Evolutionary conservation across 2,888 invertebrate species (phyloP).

Genomic region (Limenitis camilla): DNA sequence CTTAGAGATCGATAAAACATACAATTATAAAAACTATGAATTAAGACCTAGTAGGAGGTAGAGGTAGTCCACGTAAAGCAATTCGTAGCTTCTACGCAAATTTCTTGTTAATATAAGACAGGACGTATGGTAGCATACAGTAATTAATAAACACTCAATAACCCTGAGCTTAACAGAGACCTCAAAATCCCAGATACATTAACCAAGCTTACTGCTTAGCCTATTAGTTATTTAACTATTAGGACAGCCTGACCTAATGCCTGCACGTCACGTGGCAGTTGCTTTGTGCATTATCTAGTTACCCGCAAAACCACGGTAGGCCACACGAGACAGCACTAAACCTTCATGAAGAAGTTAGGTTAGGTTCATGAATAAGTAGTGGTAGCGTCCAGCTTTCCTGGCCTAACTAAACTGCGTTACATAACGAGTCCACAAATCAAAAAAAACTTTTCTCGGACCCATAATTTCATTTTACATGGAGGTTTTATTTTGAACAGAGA

Average conservation of each 20-base stretch:
- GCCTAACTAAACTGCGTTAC: no score
- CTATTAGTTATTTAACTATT: slow-evolving; percentile 12
- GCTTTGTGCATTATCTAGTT: slow-evolving; percentile 16
- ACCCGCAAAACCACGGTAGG: slow-evolving; percentile 8
- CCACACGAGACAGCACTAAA: slow-evolving; percentile 3
- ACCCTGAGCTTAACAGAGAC: neutral
- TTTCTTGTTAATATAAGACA: no score
- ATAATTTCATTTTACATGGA: no score
- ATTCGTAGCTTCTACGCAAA: no score
- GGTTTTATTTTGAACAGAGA: no score
- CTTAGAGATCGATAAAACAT: no score
- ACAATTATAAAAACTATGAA: no score
- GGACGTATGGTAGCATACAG: neutral
- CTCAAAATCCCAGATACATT: slow-evolving; percentile 7
- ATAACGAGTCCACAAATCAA: no score
- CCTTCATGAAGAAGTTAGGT: neutral
- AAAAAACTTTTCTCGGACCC: no score
- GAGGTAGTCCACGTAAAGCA: no score
- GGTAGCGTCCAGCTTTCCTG: no score
- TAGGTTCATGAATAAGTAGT: neutral
- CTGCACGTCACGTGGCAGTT: slow-evolving; percentile 11
- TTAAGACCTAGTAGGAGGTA: no score
- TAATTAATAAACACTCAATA: neutral
- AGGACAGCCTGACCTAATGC: slow-evolving; percentile 6
- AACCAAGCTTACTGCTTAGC: slow-evolving; percentile 9